Evolutionary conservation across 2,113 vertebrate species (phyloP).

Genomic region (Eonycteris spelaea): DNA sequence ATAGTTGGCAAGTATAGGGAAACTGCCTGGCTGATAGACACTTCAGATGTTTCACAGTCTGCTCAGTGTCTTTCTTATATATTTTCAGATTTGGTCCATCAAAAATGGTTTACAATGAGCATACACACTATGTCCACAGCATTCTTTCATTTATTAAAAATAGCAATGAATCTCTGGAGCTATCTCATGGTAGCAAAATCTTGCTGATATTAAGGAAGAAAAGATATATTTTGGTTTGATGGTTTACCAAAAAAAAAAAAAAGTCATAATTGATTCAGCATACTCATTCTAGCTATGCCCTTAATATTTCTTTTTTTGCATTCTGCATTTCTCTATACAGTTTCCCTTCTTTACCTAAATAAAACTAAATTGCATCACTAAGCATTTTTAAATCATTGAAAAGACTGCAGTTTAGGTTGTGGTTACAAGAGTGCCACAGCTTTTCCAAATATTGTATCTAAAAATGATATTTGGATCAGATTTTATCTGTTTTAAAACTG

Average conservation of each 20-base stretch:
- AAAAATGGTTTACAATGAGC: slow-evolving; percentile 32
- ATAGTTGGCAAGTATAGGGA: slow-evolving; percentile 31
- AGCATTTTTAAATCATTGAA: not conserved
- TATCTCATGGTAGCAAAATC: not conserved
- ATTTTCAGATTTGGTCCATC: slow-evolving; percentile 49
- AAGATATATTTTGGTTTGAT: not conserved
- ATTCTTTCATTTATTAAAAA: slow-evolving; percentile 53
- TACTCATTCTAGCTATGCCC: not conserved
- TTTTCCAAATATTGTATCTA: not conserved
- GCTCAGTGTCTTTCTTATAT: slow-evolving; percentile 54
- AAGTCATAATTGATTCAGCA: not conserved
- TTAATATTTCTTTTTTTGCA: not conserved
- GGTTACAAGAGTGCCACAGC: not conserved
- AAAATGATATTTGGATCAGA: not conserved
- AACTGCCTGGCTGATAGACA: slow-evolving; percentile 58
- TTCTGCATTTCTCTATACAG: not conserved
- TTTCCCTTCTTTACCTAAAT: not conserved
- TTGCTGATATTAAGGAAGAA: not conserved
- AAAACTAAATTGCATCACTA: not conserved
- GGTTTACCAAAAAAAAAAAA: not conserved
- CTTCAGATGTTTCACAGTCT: slow-evolving; percentile 43
- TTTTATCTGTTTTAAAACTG: not conserved
- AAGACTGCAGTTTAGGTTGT: not conserved
- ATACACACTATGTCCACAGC: not conserved
- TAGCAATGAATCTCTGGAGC: not conserved